Evolutionary conservation across 2,797 vertebrate genomes (phyloP).

Genomic region (Oreortyx pictus): DNA sequence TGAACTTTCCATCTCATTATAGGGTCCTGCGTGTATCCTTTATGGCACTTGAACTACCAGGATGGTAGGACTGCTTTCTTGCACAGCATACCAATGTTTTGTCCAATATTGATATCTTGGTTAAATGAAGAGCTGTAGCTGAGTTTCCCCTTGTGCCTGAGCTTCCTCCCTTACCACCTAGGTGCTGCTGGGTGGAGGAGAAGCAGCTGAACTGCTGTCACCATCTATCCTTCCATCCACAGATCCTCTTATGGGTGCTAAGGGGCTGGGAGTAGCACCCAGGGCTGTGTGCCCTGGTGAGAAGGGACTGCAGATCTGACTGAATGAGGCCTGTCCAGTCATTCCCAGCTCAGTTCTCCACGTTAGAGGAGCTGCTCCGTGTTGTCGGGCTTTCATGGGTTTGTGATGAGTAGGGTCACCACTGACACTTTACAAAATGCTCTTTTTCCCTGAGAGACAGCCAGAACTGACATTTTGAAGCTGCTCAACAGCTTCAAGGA

Average conservation of each 20-base stretch:
- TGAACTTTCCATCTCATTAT: too few relatives aligned
- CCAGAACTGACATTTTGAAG: background rate
- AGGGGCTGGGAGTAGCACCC: background rate
- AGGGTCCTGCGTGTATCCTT: too few relatives aligned
- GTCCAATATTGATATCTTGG: too few relatives aligned
- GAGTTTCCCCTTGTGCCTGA: background rate
- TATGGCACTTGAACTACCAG: rapidly evolving
- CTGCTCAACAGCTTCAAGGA: background rate
- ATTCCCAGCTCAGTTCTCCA: rapidly evolving
- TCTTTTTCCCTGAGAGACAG: background rate
- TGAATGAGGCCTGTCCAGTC: background rate
- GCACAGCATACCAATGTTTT: rapidly evolving
- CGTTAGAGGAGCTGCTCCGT: background rate
- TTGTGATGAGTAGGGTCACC: background rate
- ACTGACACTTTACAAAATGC: background rate
- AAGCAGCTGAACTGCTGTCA: background rate
- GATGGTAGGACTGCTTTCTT: rapidly evolving
- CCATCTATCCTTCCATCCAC: rapidly evolving
- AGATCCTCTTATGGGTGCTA: rapidly evolving
- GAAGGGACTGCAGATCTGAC: background rate
- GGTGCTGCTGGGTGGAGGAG: rapidly evolving
- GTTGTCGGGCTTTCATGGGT: background rate
- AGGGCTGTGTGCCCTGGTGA: rapidly evolving
- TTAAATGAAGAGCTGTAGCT: background rate
- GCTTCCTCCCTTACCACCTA: background rate